Evolutionary conservation across 2,888 invertebrate species (phyloP).

Genomic region (Mycogona germanica): DNA sequence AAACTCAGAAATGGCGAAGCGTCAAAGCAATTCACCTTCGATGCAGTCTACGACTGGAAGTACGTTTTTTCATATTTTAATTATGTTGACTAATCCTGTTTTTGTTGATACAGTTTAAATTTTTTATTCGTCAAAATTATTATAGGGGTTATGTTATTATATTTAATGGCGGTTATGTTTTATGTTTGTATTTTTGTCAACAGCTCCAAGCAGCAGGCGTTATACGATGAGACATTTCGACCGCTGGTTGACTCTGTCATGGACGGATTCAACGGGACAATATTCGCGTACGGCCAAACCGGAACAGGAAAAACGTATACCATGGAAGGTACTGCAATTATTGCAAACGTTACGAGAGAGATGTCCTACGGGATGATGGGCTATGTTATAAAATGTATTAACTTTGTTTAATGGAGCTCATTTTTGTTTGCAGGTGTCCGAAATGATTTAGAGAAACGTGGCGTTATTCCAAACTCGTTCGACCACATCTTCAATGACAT

Average conservation of each 20-base stretch:
- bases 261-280: constrained; percentile 97
- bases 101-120: background rate
- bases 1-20: constrained; percentile 52
- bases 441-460: constrained; percentile 53
- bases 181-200: too few relatives aligned
- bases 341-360: background rate
- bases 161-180: constrained; percentile 27
- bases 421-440: constrained; percentile 42
- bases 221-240: constrained; percentile 93
- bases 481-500: constrained; percentile 96
- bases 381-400: background rate
- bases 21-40: constrained; percentile 87
- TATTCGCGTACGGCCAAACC: constrained; percentile 98
- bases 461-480: constrained; percentile 92
- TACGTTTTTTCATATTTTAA: constrained; percentile 37
- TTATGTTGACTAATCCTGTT: background rate
- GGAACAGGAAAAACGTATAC: constrained; percentile 77
- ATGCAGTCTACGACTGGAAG: constrained; percentile 87
- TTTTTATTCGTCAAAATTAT: too few relatives aligned
- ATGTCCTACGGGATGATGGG: background rate
- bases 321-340: constrained; percentile 48
- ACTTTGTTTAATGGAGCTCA: background rate
- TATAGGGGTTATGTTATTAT: constrained; percentile 1
- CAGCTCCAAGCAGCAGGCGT: constrained; percentile 72
- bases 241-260: constrained; percentile 90